Conservation (phyloP, 2,797 vertebrate genomes). For the Bryconaethiops microstoma region DNA sequence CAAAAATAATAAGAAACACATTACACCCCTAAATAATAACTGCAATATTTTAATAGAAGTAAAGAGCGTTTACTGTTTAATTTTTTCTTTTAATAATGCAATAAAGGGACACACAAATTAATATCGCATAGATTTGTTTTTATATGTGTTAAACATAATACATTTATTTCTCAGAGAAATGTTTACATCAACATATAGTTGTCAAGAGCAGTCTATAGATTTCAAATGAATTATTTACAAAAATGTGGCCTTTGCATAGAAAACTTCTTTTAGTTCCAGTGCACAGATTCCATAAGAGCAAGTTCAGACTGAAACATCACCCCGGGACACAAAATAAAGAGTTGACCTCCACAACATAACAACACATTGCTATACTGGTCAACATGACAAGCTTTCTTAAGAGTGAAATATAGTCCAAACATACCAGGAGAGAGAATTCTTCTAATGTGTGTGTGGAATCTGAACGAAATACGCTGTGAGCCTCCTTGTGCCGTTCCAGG, state of each 20-base stretch:
- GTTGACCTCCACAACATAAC: slow-evolving; percentile 22
- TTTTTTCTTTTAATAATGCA: too few relatives aligned
- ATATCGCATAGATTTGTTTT: too few relatives aligned
- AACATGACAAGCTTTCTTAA: slow-evolving; percentile 38
- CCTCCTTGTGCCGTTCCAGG: slow-evolving; percentile 23
- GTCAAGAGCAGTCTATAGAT: neutral
- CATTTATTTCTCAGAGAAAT: neutral
- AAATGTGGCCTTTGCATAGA: neutral
- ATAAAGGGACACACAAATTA: too few relatives aligned
- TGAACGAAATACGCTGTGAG: slow-evolving; percentile 8
- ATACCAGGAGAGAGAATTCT: slow-evolving; percentile 5
- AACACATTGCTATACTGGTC: neutral
- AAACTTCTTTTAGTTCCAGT: neutral
- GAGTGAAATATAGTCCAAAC: slow-evolving; percentile 18
- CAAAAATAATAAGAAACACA: too few relatives aligned
- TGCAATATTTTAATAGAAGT: too few relatives aligned
- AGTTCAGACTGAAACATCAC: slow-evolving; percentile 16
- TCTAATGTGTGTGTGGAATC: slow-evolving; percentile 23
- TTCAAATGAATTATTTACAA: neutral
- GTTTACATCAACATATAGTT: neutral
- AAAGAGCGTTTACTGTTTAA: too few relatives aligned
- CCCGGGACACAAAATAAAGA: slow-evolving; percentile 22
- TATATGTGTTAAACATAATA: too few relatives aligned
- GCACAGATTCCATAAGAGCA: slow-evolving; percentile 16
- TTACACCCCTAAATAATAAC: too few relatives aligned